phyloP scores from a whole-genome alignment of 2,888 invertebrate genomes.

The Galerucella nymphaeae region DNA sequence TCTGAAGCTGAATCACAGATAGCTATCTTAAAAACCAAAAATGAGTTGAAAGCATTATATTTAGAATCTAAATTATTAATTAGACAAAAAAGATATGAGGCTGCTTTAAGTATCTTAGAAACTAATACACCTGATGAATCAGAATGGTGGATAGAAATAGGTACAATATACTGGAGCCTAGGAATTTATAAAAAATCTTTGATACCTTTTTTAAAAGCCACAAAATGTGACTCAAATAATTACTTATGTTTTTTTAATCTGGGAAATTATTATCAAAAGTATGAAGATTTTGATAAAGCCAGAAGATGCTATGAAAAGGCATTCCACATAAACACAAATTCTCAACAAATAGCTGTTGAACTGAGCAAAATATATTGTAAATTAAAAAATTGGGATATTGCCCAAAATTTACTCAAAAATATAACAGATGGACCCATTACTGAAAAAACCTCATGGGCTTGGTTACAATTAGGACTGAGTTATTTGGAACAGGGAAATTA shows the following conservation, averaged over 20 bases:
- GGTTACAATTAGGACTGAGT: slow-evolving; percentile 85
- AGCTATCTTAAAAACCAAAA: slow-evolving; percentile 56
- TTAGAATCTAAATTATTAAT: slow-evolving; percentile 68
- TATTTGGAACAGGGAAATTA: slow-evolving; percentile 80
- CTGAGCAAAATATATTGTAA: slow-evolving; percentile 81
- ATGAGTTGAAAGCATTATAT: slow-evolving; percentile 58
- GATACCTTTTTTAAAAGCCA: slow-evolving; percentile 74
- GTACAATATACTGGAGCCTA: slow-evolving; percentile 71
- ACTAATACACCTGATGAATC: slow-evolving; percentile 62
- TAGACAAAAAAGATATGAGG: slow-evolving; percentile 67
- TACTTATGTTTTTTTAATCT: slow-evolving; percentile 80
- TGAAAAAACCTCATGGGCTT: slow-evolving; percentile 74
- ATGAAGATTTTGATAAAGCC: slow-evolving; percentile 78
- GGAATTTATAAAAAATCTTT: slow-evolving; percentile 72
- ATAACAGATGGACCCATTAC: slow-evolving; percentile 64
- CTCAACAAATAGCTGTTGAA: slow-evolving; percentile 75
- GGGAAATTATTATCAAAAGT: slow-evolving; percentile 78
- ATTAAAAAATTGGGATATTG: slow-evolving; percentile 73
- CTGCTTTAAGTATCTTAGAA: slow-evolving; percentile 69
- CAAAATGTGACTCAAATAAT: slow-evolving; percentile 79
- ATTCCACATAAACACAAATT: slow-evolving; percentile 76
- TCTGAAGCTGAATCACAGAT: slow-evolving; percentile 60
- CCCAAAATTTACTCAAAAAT: slow-evolving; percentile 72
- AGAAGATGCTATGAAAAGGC: slow-evolving; percentile 88
- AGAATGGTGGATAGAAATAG: slow-evolving; percentile 71